Percentiles rank a stretch among this genome's conserved stretches.
These are phyloP conservation scores for Oscheius sp. DNA, from an alignment of 2,888 invertebrate species.

Conservation along the genomic window DNA sequence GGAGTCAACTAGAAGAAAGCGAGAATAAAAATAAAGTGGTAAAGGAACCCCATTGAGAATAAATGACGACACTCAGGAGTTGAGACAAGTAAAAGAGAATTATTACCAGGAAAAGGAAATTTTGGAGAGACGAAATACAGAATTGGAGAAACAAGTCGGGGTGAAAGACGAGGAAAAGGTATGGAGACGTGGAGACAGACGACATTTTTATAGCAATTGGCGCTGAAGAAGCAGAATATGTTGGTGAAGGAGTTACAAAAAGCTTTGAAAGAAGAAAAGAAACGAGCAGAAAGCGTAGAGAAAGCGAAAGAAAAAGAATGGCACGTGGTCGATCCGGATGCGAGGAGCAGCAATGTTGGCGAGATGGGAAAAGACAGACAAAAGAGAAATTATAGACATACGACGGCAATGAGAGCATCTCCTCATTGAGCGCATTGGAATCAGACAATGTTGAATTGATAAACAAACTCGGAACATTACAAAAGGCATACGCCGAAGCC, in stretches of 20 bases:
- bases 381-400: constrained; percentile 38
- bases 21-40: not conserved
- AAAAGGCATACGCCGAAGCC: constrained; percentile 76
- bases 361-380: no score
- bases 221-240: constrained; percentile 53
- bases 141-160: no score
- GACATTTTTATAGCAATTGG: constrained; percentile 33
- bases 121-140: no score
- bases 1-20: not conserved
- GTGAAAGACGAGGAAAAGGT: constrained; percentile 17
- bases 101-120: no score
- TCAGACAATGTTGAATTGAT: constrained; percentile 75
- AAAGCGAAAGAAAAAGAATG: constrained; percentile 52
- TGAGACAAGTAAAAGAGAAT: no score
- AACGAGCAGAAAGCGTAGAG: constrained; percentile 53
- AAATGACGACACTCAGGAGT: no score
- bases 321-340: constrained; percentile 52
- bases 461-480: constrained; percentile 74
- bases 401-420: constrained; percentile 60
- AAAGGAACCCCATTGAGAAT: no score
- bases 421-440: constrained; percentile 70
- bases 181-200: no score
- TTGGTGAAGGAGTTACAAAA: constrained; percentile 56
- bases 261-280: constrained; percentile 53
- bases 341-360: constrained; percentile 40